Evolutionary conservation across 2,888 invertebrate species (phyloP), one percentile per base, ranked within the genome.

Genomic region (Lochmaea crataegi): DNA sequence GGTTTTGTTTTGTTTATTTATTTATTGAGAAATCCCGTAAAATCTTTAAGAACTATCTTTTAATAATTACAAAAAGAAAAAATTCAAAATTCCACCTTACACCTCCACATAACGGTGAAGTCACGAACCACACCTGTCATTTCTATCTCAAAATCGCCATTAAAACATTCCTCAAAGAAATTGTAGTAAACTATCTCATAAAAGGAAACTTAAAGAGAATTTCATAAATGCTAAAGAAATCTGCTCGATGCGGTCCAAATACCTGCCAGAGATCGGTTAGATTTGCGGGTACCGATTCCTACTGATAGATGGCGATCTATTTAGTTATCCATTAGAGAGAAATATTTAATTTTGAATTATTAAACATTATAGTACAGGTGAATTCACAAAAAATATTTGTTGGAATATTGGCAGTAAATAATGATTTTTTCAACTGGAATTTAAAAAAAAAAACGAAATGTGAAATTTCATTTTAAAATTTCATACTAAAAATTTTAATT

Each of bases 251-350:
- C 45, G 14, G 7, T 9, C 80, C 79, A 45, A 80, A 82, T 82
- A 79, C 78, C 80, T 82, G 80, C 72, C 76, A 77, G 76, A 71
- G 77, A 75, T 74, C 75, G 77, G 78, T 80, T 78, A 73, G 75
- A 65, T 70, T 61, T 57, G 79, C 82, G 80, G 80, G 82, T 84
- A 78, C 80, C 75, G 80, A 81, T 78, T 72, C 79, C 79, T 78
- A 74, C 81, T 82, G 81, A 80, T 79, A 85, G 85, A 83, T 84
- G 85, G 84, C 84, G 78, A 68, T 38, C 56, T 51, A 57, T 38
- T 60, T 18, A 48, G 57, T 58, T 9, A 38, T 57, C 14, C 58
- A 2, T 58, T 57, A n/a, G n/a, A 16, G 11, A 10, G 1, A 42
- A 68, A 68, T 57, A 74, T 63, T 56, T 72, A 73, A 75, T 45